Evolutionary conservation across 2,113 vertebrate genomes (phyloP), one percentile per base, ranked within the genome.

Genomic region (Tetraodon nigroviridis): DNA sequence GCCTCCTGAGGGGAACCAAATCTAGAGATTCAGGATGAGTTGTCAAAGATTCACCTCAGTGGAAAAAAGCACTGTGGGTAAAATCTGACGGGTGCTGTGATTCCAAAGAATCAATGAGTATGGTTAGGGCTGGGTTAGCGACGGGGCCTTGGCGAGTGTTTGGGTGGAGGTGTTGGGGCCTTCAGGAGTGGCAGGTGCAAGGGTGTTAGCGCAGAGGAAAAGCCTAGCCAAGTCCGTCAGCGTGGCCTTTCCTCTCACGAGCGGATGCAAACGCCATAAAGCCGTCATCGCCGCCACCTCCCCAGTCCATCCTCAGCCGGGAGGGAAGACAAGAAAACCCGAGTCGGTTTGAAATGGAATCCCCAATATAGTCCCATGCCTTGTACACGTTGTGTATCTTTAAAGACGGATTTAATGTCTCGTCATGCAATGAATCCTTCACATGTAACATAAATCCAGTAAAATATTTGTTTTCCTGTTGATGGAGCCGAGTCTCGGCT

Each of bases 1-100:
- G 24, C 24, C 32, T 2, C 0, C 12, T 47, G 24, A 27, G 24
- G 24, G 10, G 18, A 18, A 47, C 17, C n/a, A n/a, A 80, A 81
- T 84, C 81, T 78, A 86, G 59, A 52, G 69, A 67, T 76, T 74
- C 64, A 72, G 74, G 65, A 72, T 55, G 58, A 51, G 29, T 68
- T 69, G 24, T 59, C 65, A 64, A 17, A 70, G 84, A 85, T 80
- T 82, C 75, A 65, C 56, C 48, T 56, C 46, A 24, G 32, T 55
- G 14, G 46, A 76, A 73, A 61, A 59, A 66, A 78, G 53, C 54
- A 60, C 67, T 55, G 22, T 46, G 7, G 55, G 54, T 57, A 58
- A 48, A 67, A 70, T 67, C 46, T 15, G 18, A 13, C 12, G n/a
- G 22, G 24, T 27, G 24, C 24, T 27, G 24, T 27, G 24, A 27